A percentile compares a stretch with the other conserved stretches of the same genome.
These are phyloP conservation scores for Ceratitis capitata DNA, from an alignment of 1,140 invertebrate species.

Conservation along the genomic window DNA sequence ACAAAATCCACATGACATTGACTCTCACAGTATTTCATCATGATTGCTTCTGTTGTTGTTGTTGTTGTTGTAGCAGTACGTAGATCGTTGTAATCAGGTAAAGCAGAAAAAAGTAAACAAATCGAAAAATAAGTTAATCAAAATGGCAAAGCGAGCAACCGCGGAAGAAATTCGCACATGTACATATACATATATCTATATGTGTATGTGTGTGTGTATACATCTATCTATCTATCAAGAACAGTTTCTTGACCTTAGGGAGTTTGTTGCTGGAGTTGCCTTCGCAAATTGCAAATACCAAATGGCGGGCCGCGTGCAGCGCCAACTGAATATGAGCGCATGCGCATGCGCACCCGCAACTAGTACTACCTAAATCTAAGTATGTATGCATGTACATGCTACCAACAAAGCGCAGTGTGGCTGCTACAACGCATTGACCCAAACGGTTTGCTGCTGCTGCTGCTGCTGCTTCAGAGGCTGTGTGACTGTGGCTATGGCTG, in stretches of 20 bases:
- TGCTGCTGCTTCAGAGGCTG: background rate
- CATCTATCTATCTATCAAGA: conserved; percentile 34
- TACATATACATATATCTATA: too few relatives aligned
- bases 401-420: background rate
- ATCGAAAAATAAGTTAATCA: conserved; percentile 4
- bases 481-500: background rate
- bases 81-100: background rate
- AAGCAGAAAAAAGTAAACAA: background rate
- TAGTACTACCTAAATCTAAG: background rate
- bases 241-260: conserved; percentile 45
- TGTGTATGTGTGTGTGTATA: too few relatives aligned
- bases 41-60: too few relatives aligned
- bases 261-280: conserved; percentile 4
- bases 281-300: background rate
- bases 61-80: background rate
- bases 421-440: background rate
- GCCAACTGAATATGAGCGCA: background rate
- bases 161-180: conserved; percentile 31
- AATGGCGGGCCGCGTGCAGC: background rate
- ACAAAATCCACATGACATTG: background rate
- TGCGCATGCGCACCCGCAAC: conserved; percentile 23
- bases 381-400: too few relatives aligned
- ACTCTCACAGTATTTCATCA: background rate
- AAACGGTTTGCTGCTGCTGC: background rate
- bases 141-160: background rate